phyloP scores from a whole-genome alignment of 2,888 invertebrate genomes.

The Drosophila meridiana region DNA sequence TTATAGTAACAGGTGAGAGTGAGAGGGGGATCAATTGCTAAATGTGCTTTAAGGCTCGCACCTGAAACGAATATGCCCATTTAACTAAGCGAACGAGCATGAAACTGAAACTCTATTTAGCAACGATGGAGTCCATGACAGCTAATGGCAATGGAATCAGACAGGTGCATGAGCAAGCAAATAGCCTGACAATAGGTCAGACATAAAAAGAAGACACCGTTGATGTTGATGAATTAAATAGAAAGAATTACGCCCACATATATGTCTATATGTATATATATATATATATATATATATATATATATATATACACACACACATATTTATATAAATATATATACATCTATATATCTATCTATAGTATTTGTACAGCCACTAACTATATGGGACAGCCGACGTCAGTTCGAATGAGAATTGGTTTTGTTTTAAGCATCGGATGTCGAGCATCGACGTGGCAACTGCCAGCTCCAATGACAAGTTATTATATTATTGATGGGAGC shows the following conservation, averaged over 20 bases:
- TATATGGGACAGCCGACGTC: background rate
- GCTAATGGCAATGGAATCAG: background rate
- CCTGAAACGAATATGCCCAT: background rate
- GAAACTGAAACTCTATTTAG: background rate
- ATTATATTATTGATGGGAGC: conserved; percentile 1
- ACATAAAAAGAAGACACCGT: background rate
- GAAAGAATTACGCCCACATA: background rate
- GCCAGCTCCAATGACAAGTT: conserved; percentile 1
- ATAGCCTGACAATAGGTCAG: background rate
- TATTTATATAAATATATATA: background rate
- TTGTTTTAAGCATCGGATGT: background rate
- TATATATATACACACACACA: background rate
- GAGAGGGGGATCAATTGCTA: background rate
- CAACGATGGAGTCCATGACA: background rate
- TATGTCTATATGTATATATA: no score
- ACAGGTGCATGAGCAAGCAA: background rate
- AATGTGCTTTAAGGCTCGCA: background rate
- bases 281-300: background rate
- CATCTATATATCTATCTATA: no score
- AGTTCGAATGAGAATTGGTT: background rate
- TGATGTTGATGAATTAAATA: background rate
- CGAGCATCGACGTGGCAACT: background rate
- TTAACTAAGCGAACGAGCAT: background rate
- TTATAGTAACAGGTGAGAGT: background rate
- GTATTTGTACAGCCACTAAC: background rate